These are phyloP conservation scores for Venturia canescens DNA, from an alignment of 1,140 invertebrate species.

Conservation along the genomic window DNA sequence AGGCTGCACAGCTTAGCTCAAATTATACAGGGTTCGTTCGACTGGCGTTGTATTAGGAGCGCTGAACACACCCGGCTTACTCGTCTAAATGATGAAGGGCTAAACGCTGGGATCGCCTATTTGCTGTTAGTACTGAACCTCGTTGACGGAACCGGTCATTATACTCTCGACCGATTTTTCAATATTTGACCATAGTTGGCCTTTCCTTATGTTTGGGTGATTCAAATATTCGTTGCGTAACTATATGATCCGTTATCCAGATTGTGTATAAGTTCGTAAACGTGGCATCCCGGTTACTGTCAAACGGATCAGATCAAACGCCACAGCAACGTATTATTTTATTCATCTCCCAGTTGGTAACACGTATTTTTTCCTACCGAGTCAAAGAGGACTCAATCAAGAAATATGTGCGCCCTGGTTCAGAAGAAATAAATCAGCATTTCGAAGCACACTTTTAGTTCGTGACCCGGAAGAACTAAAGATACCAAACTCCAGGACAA, in stretches of 20 bases:
- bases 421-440: neutral
- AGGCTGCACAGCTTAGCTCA: constrained; percentile 35
- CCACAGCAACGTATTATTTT: neutral
- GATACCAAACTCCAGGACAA: constrained; percentile 55
- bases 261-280: neutral
- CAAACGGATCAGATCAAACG: neutral
- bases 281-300: neutral
- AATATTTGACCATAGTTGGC: constrained; percentile 29
- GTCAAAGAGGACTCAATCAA: neutral
- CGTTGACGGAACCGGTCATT: constrained; percentile 60
- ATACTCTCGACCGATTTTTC: constrained; percentile 48
- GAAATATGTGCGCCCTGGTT: neutral
- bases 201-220: constrained; percentile 29
- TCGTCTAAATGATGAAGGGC: constrained; percentile 61
- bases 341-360: neutral
- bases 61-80: neutral
- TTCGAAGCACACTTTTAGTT: constrained; percentile 36
- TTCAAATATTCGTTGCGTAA: constrained; percentile 60
- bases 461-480: constrained; percentile 60
- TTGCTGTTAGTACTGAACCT: constrained; percentile 55
- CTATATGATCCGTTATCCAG: constrained; percentile 59
- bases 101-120: constrained; percentile 62
- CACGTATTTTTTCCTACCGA: neutral
- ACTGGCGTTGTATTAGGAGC: neutral
- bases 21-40: constrained; percentile 45